These are phyloP conservation scores for Microtus oregoni DNA, from an alignment of 2,113 vertebrate genomes.

Conservation along the genomic window DNA sequence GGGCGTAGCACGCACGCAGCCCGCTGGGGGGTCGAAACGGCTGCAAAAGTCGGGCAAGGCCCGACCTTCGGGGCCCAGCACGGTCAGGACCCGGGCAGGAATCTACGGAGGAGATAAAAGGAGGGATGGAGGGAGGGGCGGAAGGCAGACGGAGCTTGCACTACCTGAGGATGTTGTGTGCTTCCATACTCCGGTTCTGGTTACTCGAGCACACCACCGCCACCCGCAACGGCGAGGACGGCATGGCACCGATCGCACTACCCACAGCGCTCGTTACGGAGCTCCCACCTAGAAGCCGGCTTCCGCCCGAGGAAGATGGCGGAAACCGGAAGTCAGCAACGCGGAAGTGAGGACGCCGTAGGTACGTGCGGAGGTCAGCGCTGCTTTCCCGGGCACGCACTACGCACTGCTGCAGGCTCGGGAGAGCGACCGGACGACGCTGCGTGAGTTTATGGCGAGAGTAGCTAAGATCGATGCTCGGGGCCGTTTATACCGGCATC, in stretches of 20 bases:
- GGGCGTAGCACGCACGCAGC: neutral
- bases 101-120: neutral
- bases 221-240: slow-evolving; percentile 89
- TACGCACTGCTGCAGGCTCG: neutral
- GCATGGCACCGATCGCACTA: slow-evolving; percentile 14
- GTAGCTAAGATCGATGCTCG: fast-evolving
- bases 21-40: fast-evolving
- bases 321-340: slow-evolving; percentile 60
- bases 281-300: slow-evolving; percentile 46
- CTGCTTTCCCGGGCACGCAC: neutral
- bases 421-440: no score
- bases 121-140: neutral
- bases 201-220: slow-evolving; percentile 99
- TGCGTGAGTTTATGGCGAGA: fast-evolving
- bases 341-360: neutral
- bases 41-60: no score
- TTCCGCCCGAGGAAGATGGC: slow-evolving; percentile 86
- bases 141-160: slow-evolving; percentile 12
- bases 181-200: slow-evolving; percentile 99
- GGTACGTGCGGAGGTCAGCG: neutral
- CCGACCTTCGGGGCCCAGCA: neutral
- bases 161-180: slow-evolving; percentile 99
- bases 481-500: neutral
- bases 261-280: slow-evolving; percentile 14
- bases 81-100: neutral